phyloP scores from a whole-genome alignment of 2,888 invertebrate genomes.

The Chrysotoxum bicinctum region DNA sequence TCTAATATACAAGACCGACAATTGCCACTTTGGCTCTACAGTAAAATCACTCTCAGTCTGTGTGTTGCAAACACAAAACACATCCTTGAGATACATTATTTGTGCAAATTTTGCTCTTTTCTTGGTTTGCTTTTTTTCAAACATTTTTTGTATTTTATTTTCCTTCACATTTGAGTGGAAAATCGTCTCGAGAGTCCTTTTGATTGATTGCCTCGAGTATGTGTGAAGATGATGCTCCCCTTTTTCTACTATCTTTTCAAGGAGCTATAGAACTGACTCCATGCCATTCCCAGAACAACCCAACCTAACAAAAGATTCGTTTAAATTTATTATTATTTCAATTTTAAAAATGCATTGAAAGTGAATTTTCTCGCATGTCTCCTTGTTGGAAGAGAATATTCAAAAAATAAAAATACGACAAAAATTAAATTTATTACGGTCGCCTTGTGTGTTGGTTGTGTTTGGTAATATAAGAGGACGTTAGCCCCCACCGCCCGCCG shows the following conservation, averaged over 20 bases:
- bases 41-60: constrained; percentile 9
- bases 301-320: constrained; percentile 33
- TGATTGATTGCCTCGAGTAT: constrained; percentile 72
- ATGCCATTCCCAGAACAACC: neutral
- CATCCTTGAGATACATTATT: constrained; percentile 59
- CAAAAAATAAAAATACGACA: constrained; percentile 24
- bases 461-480: constrained; percentile 37
- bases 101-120: constrained; percentile 70
- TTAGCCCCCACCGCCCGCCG: constrained; percentile 28
- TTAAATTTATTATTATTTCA: constrained; percentile 72
- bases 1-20: constrained; percentile 45
- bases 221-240: constrained; percentile 62
- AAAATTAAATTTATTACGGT: constrained; percentile 65
- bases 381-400: neutral
- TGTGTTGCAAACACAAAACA: constrained; percentile 9
- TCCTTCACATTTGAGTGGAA: constrained; percentile 54
- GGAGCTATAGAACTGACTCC: neutral
- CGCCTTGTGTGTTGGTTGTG: neutral
- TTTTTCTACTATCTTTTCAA: constrained; percentile 26
- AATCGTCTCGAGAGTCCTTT: constrained; percentile 72
- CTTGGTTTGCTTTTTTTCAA: neutral
- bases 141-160: neutral
- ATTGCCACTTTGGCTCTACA: constrained; percentile 62
- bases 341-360: constrained; percentile 72
- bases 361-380: constrained; percentile 47